Base-by-base conservation (phyloP, 2,888 invertebrate genomes). In the Heliconius erato region DNA sequence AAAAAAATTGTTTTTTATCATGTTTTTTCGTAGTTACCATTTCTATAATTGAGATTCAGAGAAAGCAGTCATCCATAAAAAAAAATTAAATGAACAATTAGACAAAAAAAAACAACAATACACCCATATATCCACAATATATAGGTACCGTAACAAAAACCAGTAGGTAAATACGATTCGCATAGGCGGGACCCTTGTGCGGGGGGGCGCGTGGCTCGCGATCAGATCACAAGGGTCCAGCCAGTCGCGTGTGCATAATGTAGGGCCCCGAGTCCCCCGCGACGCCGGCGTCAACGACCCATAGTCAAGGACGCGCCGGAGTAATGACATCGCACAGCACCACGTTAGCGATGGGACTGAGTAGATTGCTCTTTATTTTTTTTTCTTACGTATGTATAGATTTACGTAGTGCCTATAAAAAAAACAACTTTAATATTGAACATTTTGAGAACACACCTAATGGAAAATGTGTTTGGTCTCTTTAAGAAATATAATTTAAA, bases 241-340 rank as follows among this genome's bases (percentile, higher is more conserved):
- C 74, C 76, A 78, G 91, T 92, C 92, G 91, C 92, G 91, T 91
- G 93, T 92, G 92, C 91, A 92, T 92, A 91, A 92, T 83, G 83
- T 79, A 79, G 83, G 82, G 82, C 79, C 79, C 79, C 72, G 88
- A 88, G 89, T 89, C 91, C 91, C 91, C 90, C 89, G 88, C 90
- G 91, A 91, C 92, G 92, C 90, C 92, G 89, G 91, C 92, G 93
- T 92, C 93, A 93, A 93, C 92, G 93, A 93, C 93, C 93, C 89
- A 88, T 87, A 92, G 92, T 93, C 93, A 93, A 94, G 93, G 93
- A 92, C 93, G 93, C 91, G 83, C 63, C 83, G 84, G 83, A 82
- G 74, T 85, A 83, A 85, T 83, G 85, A 85, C 84, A 84, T 81
- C 83, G 83, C 84, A 83, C 81, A 81, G 81, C 71, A 81, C 77